Evolutionary conservation across 2,888 invertebrate genomes (phyloP), one percentile per base, ranked within the genome.

Genomic region (Stegana nigrithorax): DNA sequence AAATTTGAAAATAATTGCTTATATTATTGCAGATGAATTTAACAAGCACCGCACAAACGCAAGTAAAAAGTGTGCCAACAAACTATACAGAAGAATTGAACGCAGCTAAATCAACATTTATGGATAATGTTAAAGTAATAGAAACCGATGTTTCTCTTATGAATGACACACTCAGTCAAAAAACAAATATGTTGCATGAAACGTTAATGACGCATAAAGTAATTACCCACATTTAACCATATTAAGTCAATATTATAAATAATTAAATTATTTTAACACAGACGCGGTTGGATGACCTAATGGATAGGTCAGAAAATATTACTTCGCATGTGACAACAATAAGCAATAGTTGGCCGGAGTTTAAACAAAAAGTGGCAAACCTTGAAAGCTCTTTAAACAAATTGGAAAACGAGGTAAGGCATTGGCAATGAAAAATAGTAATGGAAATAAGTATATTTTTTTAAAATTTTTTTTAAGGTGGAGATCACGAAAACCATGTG

Each of bases 251-350:
- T 19, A 8, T 19, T 51, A 58, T 32, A 39, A 7, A 5, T 42
- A 17, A 25, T 39, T 0, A n/a, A 56, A n/a, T 14, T 21, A 21
- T 4, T 36, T 17, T 44, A 2, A 44, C 69, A 2, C 51, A 85
- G 84, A 73, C 73, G 26, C 80, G 79, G 67, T 65, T 85, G 57
- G 81, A 83, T 64, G 82, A 80, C 29, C 69, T 84, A 56, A 69
- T 80, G 60, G 84, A 85, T 70, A 78, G 77, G 32, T 75, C 76
- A 59, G 80, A 81, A 59, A 85, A 85, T 62, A 79, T 83, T 62
- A 82, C 83, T 42, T 82, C 84, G 12, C 84, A 83, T 67, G 81
- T 85, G 0, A 75, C 78, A 60, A 84, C 84, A 2, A 74, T 85
- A 58, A 81, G 83, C 70, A 78, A 82, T 51, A 81, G 79, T 67